Evolutionary conservation across 2,888 invertebrate genomes (phyloP).

Genomic region (Coelinius sp.): DNA sequence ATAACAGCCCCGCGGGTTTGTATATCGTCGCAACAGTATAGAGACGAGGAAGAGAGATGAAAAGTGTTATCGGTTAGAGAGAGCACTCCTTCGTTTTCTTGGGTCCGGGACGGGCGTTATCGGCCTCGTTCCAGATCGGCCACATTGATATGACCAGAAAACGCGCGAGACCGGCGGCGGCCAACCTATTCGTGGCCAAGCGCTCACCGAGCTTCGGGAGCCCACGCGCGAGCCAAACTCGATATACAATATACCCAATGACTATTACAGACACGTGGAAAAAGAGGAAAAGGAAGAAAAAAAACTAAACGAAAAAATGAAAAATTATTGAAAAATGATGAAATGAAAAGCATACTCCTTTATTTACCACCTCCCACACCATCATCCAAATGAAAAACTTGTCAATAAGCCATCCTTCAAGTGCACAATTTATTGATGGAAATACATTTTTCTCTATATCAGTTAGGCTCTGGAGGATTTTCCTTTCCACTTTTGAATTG

Average conservation of each 20-base stretch:
- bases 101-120: slow-evolving; percentile 57
- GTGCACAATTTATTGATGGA: no score
- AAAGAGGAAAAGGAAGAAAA: no score
- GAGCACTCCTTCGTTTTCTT: slow-evolving; percentile 37
- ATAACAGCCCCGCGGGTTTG: slow-evolving; percentile 44
- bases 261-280: not conserved
- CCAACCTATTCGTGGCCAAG: slow-evolving; percentile 31
- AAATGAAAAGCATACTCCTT: no score
- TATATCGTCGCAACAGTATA: slow-evolving; percentile 54
- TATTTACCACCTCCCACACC: no score
- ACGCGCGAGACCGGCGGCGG: slow-evolving; percentile 22
- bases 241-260: slow-evolving; percentile 25
- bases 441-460: not conserved
- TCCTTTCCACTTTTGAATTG: slow-evolving; percentile 21
- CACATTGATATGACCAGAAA: slow-evolving; percentile 49
- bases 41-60: slow-evolving; percentile 44
- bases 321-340: no score
- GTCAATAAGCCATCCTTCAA: no score
- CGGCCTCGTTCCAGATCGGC: slow-evolving; percentile 58
- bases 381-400: no score
- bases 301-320: no score
- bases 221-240: slow-evolving; percentile 34
- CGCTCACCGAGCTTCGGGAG: slow-evolving; percentile 34
- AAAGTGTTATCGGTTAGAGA: slow-evolving; percentile 52
- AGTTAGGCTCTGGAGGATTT: not conserved